A percentile compares a stretch with the other conserved stretches of the same genome.
Conservation (phyloP, 2,888 invertebrate genomes). For the Trachelus tabidus region DNA sequence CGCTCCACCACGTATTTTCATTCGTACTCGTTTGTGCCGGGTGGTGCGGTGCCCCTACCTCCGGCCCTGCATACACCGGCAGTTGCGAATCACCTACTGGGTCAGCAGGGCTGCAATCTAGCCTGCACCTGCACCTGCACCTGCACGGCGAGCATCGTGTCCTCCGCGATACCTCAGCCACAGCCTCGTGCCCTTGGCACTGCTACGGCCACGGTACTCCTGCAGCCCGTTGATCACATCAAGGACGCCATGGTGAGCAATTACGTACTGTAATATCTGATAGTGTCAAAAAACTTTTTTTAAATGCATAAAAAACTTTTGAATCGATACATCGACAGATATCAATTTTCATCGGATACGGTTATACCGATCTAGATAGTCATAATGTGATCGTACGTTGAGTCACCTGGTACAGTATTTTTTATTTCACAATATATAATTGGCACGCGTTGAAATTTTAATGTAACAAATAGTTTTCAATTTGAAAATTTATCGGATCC, state of each 20-base stretch:
- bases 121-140: conserved; percentile 59
- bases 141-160: conserved; percentile 54
- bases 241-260: conserved; percentile 64
- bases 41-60: conserved; percentile 63
- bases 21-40: conserved; percentile 66
- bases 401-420: too few relatives aligned
- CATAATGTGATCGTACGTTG: not conserved
- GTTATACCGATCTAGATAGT: too few relatives aligned
- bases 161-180: conserved; percentile 48
- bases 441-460: not conserved
- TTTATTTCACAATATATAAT: not conserved
- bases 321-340: not conserved
- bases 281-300: not conserved
- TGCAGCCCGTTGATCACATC: conserved; percentile 62
- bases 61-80: conserved; percentile 54
- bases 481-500: not conserved
- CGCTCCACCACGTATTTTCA: conserved; percentile 66
- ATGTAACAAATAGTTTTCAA: not conserved
- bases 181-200: conserved; percentile 50
- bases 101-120: conserved; percentile 56
- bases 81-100: conserved; percentile 54
- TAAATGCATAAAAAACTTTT: not conserved
- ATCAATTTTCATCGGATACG: not conserved
- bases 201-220: conserved; percentile 56
- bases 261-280: not conserved